Evolutionary conservation across 30 jellyfish, hydroid and myxozoan genomes (phyloP).

Genomic region (Cassiopea xamachana): DNA sequence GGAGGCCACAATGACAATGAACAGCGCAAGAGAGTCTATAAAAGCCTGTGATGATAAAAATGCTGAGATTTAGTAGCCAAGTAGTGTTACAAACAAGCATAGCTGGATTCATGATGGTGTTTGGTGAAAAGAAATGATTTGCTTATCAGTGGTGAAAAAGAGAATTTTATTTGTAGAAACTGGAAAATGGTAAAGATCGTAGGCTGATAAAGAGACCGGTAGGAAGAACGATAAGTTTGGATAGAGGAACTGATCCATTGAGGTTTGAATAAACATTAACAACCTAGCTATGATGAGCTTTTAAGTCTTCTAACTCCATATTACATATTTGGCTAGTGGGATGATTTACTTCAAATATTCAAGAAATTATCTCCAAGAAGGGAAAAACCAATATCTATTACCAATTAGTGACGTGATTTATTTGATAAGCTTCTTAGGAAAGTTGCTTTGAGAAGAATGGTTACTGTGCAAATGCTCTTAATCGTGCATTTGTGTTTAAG

Average conservation of each 20-base stretch:
- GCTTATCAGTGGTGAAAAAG: background rate
- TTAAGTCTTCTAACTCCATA: background rate
- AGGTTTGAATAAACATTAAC: background rate
- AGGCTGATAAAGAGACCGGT: background rate
- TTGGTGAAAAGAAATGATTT: no score
- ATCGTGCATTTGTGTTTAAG: no score
- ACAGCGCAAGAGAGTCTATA: conserved; percentile 41
- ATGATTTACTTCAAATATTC: background rate
- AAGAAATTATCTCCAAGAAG: background rate
- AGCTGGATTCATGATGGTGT: no score
- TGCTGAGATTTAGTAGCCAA: conserved; percentile 10
- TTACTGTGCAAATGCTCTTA: no score
- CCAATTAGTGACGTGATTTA: no score
- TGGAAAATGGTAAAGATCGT: background rate
- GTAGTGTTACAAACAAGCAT: background rate
- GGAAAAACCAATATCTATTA: background rate
- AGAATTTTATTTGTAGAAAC: background rate
- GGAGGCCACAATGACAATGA: conserved; percentile 58
- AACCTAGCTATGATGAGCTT: background rate
- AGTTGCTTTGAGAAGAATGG: no score
- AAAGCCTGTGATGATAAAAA: conserved; percentile 34
- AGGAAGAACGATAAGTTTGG: background rate
- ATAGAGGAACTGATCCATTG: background rate
- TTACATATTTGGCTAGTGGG: background rate
- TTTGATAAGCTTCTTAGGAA: no score